Conservation (phyloP, 2,797 vertebrate genomes). For the Hozukius guyotensis region DNA sequence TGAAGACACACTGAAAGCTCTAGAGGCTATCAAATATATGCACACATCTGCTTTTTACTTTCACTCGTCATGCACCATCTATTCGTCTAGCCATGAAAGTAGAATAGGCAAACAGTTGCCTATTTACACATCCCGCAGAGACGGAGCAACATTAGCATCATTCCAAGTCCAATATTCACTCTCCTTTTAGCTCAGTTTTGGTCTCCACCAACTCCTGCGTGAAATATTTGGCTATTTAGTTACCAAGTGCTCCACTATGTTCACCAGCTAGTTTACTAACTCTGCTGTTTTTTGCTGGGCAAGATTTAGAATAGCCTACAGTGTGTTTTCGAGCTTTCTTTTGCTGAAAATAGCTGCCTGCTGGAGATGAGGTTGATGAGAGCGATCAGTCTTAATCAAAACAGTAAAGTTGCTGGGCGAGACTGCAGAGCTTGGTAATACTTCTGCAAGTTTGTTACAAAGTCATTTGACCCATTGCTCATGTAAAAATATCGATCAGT, state of each 20-base stretch:
- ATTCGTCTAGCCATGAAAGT: constrained; percentile 1
- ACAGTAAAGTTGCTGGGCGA: not conserved
- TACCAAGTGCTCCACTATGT: not conserved
- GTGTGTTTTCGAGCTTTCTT: not conserved
- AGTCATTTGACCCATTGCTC: not conserved
- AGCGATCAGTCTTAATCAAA: not conserved
- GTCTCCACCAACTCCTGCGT: not conserved
- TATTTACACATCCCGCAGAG: too few species aligned
- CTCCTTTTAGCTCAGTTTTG: not conserved
- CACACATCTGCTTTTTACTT: constrained; percentile 26
- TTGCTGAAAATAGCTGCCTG: not conserved
- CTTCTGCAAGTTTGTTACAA: not conserved
- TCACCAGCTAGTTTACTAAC: not conserved
- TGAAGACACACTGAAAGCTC: constrained; percentile 42
- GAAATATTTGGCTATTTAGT: not conserved
- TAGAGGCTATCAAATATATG: constrained; percentile 40
- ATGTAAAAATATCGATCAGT: not conserved
- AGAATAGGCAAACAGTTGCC: too few species aligned
- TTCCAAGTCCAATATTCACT: not conserved
- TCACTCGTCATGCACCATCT: constrained; percentile 14
- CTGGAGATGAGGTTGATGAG: not conserved
- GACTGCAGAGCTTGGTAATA: not conserved
- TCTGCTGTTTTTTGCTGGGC: not conserved
- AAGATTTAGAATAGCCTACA: too few species aligned
- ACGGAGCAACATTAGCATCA: too few species aligned